phyloP scores from a whole-genome alignment of 1,140 invertebrate genomes.

The Heliconius congener region DNA sequence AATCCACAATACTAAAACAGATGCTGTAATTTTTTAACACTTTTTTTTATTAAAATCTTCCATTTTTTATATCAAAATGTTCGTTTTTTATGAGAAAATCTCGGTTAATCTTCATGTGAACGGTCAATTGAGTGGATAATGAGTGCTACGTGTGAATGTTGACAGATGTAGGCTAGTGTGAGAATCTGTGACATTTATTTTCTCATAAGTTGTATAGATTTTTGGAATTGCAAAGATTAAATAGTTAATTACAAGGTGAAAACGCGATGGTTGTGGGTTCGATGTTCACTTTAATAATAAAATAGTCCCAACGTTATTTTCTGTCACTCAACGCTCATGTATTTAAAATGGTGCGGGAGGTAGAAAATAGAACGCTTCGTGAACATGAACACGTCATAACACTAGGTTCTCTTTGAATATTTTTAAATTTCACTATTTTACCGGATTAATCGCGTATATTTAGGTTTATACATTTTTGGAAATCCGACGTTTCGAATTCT shows the following conservation, averaged over 20 bases:
- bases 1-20: neutral
- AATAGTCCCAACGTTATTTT: neutral
- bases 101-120: conserved; percentile 50
- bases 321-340: too few species aligned
- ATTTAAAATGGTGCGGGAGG: too few species aligned
- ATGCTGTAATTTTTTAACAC: conserved; percentile 46
- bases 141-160: conserved; percentile 58
- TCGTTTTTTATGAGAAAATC: conserved; percentile 55
- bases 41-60: conserved; percentile 29
- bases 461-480: too few species aligned
- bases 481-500: too few species aligned
- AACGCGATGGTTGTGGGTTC: neutral
- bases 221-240: neutral
- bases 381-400: too few species aligned
- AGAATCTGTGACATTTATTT: conserved; percentile 33
- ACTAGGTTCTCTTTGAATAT: too few species aligned
- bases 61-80: conserved; percentile 26
- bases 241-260: neutral
- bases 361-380: too few species aligned
- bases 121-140: conserved; percentile 45
- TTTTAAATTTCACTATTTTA: too few species aligned
- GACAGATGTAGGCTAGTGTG: conserved; percentile 42
- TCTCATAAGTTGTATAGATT: conserved; percentile 37
- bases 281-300: neutral
- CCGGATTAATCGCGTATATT: too few species aligned